Evolutionary conservation across 2,888 invertebrate genomes (phyloP).

Genomic region (Drosophila fungiperda): DNA sequence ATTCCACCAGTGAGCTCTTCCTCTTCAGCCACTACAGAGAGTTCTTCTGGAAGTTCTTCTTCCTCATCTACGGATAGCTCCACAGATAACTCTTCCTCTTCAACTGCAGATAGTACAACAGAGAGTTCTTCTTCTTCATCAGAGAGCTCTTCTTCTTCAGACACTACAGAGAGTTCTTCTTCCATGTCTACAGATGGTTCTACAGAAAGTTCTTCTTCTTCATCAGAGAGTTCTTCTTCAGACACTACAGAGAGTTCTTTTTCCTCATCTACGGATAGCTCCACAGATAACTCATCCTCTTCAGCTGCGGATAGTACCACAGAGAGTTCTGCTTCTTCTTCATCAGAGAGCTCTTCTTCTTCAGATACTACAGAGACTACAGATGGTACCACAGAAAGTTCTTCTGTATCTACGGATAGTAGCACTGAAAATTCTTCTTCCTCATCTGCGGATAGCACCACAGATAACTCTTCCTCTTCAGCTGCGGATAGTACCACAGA

Average conservation of each 20-base stretch:
- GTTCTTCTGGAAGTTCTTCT: neutral
- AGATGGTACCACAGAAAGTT: neutral
- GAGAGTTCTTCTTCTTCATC: constrained; percentile 6
- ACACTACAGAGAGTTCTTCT: neutral
- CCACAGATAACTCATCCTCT: neutral
- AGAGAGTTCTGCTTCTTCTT: neutral
- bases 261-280: neutral
- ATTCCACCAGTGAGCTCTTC: neutral
- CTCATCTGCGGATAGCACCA: neutral
- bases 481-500: neutral
- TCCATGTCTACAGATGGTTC: neutral
- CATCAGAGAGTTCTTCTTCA: constrained; percentile 2
- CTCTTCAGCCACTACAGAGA: neutral
- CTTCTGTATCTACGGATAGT: neutral
- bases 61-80: neutral
- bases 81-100: neutral
- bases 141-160: neutral
- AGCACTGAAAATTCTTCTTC: neutral
- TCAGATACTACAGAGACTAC: neutral
- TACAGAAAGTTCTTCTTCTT: neutral
- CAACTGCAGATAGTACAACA: neutral
- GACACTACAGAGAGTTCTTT: neutral
- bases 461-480: neutral
- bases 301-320: neutral
- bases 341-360: neutral